Evolutionary conservation across 1,140 invertebrate species (phyloP).

Genomic region (Drosophila sturtevanti): DNA sequence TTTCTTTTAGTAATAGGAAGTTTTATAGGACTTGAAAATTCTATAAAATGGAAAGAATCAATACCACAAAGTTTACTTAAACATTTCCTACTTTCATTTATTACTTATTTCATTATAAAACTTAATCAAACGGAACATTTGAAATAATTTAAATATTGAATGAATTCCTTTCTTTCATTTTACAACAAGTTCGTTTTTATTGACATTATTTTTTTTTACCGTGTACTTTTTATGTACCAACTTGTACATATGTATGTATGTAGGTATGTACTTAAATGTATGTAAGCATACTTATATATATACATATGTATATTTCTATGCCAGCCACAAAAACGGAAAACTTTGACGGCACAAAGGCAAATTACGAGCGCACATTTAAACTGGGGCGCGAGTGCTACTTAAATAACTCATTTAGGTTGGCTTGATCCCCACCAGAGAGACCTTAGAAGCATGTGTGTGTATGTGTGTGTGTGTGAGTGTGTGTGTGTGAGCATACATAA

Average conservation of each 20-base stretch:
- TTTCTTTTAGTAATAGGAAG: too few species aligned
- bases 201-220: background rate
- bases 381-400: constrained; percentile 78
- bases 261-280: constrained; percentile 4
- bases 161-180: too few species aligned
- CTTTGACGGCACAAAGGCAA: constrained; percentile 74
- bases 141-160: too few species aligned
- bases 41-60: too few species aligned
- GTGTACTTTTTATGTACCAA: background rate
- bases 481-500: constrained; percentile 45
- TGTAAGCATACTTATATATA: constrained; percentile 1
- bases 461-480: constrained; percentile 12
- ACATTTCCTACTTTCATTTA: too few species aligned
- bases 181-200: too few species aligned
- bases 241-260: constrained; percentile 14
- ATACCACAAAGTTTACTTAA: too few species aligned
- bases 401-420: constrained; percentile 78
- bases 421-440: constrained; percentile 50
- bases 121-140: too few species aligned
- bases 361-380: constrained; percentile 78
- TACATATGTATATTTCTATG: constrained; percentile 36
- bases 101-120: too few species aligned
- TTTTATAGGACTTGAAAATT: too few species aligned
- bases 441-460: background rate
- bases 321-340: constrained; percentile 57